These are phyloP conservation scores for Lepidocyrtoides sp. DNA, from an alignment of 2,888 invertebrate genomes.

Conservation along the genomic window DNA sequence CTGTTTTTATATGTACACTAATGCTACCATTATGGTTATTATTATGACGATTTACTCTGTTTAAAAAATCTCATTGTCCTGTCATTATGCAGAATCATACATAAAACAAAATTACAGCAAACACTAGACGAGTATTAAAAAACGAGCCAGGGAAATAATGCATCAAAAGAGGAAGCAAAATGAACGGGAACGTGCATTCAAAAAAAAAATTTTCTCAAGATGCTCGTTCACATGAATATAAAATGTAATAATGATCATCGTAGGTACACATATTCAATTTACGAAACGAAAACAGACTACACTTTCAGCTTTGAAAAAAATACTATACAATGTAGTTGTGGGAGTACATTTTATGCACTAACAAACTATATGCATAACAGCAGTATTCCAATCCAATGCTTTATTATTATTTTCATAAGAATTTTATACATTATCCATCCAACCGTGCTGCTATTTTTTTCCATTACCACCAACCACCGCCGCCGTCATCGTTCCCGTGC, in stretches of 20 bases:
- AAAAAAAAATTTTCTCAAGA: conserved; percentile 62
- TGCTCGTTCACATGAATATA: conserved; percentile 72
- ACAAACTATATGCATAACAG: no score
- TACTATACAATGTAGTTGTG: background rate
- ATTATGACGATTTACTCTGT: background rate
- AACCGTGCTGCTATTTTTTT: conserved; percentile 58
- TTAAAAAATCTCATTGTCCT: conserved; percentile 58
- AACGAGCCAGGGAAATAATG: background rate
- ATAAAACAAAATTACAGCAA: conserved; percentile 42
- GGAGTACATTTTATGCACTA: background rate
- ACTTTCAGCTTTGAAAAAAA: background rate
- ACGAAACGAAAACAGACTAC: conserved; percentile 49
- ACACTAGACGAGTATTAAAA: conserved; percentile 22
- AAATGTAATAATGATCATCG: conserved; percentile 65
- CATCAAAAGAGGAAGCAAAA: conserved; percentile 16
- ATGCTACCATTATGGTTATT: background rate
- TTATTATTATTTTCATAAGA: background rate
- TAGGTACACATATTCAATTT: conserved; percentile 58
- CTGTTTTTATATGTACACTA: background rate
- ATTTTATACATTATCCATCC: conserved; percentile 32
- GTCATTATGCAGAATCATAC: conserved; percentile 72
- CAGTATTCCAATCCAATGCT: background rate
- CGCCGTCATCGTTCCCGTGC: conserved; percentile 1
- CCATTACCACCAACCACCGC: conserved; percentile 42
- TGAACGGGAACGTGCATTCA: conserved; percentile 48